Evolutionary conservation across 2,888 invertebrate genomes (phyloP), one percentile per base, ranked within the genome.

Genomic region (Electrophaes corylata): DNA sequence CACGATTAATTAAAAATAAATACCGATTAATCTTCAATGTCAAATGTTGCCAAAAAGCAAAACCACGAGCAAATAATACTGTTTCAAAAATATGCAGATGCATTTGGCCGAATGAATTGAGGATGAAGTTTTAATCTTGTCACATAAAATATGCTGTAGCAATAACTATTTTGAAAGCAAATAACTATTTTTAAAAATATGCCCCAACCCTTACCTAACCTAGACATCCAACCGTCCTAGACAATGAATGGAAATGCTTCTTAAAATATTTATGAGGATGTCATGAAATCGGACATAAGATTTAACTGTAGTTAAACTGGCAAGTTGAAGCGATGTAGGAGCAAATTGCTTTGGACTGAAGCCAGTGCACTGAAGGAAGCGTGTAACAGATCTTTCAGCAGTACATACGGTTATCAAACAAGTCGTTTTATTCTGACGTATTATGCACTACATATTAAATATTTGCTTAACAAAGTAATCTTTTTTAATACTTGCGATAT

Each of bases 311-410:
- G 48, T 16, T 43, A 51, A 57, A 56, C 49, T 50, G 46, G 50
- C 57, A 46, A 57, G 40, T 57, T 61, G 57, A 57, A 53, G 53
- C 29, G 54, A 51, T 55, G 54, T 55, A 41, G 53, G 18, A 56
- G 56, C 41, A 50, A 62, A 57, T 62, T 64, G 53, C 31, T 37
- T 62, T 67, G 67, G 67, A 62, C 48, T 53, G 53, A 29, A 59
- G 65, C 67, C 67, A 67, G 62, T 48, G 60, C 60, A 26, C 16
- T 60, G 39, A 61, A 53, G 60, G 44, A 53, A 57, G 44, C 60
- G 41, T 55, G 41, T 18, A 55, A 55, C 48, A 37, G 48, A 59
- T 59, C 54, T 61, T 59, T 61, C 60, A 45, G 55, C 48, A 55
- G 46, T 11, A 40, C 19, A 16, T 46, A 48, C 46, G 51, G 49